Evolutionary conservation across 2,888 invertebrate genomes (phyloP), one percentile per base, ranked within the genome.

Genomic region (Lepeophtheirus nordmannii): DNA sequence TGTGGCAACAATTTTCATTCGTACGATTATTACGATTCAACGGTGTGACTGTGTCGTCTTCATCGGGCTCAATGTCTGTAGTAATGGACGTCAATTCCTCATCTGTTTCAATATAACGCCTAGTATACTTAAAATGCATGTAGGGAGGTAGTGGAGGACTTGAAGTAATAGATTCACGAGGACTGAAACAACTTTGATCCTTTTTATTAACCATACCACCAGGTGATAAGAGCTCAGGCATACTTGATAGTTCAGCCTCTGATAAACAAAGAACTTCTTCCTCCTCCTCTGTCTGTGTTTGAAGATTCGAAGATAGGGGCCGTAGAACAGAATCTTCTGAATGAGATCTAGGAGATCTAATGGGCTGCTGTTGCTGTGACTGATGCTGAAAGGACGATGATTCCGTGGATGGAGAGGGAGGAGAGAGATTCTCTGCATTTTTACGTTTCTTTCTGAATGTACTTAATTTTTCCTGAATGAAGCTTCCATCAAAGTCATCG

Each of bases 41-140:
- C 2, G 62, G 84, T 17, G 70, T 70, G 53, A 67, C 67, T 38
- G 69, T 69, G 69, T 84, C 81, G 69, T 82, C 80, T 70, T 80
- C 80, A 75, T 86, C 86, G 72, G 85, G 85, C 78, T 85, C 85
- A 41, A 84, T 83, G 73, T 85, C 85, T 1, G 85, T 85, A 57
- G 83, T 81, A 62, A 84, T 83, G 0, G 84, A 84, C 23, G 83
- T 82, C 70, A 84, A 82, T 72, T 85, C 84, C 70, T 84, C 84
- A 69, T 85, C 85, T 53, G 83, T 80, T 53, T 57, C 67, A 10
- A 67, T 56, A 30, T 40, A 67, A 22, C 56, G 17, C 12, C 67
- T 20, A 10, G 60, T 67, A 46, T 60, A 67, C 23, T 67, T 60
- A 46, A 53, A 53, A 20, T 58, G 63, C 53, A 46, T 46, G 14